These are phyloP conservation scores for Saguinus midas DNA, from an alignment of 2,113 vertebrate genomes.

Conservation along the genomic window DNA sequence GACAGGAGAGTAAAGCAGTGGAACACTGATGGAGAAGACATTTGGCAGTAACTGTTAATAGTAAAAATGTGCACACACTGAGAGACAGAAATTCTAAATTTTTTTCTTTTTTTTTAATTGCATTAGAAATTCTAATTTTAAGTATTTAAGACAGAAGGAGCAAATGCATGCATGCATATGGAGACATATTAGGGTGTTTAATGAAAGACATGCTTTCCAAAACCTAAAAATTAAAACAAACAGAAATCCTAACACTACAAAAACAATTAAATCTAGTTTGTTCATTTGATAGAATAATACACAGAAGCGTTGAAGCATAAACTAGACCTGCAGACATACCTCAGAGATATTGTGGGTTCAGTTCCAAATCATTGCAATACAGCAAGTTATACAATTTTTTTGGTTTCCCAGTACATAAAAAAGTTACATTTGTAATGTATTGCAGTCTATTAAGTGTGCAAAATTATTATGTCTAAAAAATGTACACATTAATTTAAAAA, in stretches of 20 bases:
- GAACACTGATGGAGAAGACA: background rate
- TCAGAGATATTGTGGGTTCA: background rate
- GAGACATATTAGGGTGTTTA: background rate
- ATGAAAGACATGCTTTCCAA: background rate
- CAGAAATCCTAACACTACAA: background rate
- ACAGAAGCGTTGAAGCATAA: background rate
- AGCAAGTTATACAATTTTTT: background rate
- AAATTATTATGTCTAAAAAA: background rate
- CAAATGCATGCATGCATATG: background rate
- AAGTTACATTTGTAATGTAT: background rate
- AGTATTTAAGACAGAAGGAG: background rate
- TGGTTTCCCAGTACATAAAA: background rate
- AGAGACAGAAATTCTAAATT: background rate
- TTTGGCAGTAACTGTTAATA: background rate
- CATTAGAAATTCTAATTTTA: background rate
- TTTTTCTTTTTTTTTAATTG: too few relatives aligned
- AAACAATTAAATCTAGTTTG: background rate
- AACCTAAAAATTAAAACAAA: slow-evolving; percentile 1
- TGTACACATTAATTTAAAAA: background rate
- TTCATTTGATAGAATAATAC: background rate
- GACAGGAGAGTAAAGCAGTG: background rate
- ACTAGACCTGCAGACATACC: background rate
- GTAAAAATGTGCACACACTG: background rate
- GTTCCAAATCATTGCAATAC: background rate
- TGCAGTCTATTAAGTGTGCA: background rate